A percentile compares a stretch with the other conserved stretches of the same genome.
These are phyloP conservation scores for Liposcelis brunnea DNA, from an alignment of 2,888 invertebrate species.

Conservation along the genomic window DNA sequence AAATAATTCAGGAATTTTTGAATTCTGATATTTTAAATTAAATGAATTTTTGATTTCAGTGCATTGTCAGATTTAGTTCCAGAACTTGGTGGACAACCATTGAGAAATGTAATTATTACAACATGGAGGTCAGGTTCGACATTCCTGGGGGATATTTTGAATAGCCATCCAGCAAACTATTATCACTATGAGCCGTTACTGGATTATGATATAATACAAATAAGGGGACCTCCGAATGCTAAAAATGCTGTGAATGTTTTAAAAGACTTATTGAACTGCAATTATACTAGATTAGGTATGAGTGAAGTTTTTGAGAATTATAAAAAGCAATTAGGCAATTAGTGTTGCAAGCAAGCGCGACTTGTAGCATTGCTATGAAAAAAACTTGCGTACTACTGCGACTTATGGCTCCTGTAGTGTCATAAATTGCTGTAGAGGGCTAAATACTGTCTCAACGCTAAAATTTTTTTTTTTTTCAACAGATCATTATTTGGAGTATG, in stretches of 20 bases:
- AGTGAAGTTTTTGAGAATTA: not conserved
- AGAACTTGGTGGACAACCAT: conserved; percentile 50
- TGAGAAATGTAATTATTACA: conserved; percentile 63
- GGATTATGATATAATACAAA: conserved; percentile 65
- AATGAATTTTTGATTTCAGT: conserved; percentile 18
- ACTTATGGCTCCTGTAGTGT: not conserved
- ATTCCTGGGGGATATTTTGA: conserved; percentile 70
- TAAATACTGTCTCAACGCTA: conserved; percentile 9
- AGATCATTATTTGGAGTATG: conserved; percentile 59
- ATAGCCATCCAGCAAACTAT: conserved; percentile 68
- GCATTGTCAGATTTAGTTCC: conserved; percentile 49
- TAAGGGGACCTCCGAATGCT: conserved; percentile 55
- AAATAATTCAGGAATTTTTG: conserved; percentile 17
- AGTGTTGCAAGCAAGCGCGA: too few species aligned
- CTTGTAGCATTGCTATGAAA: too few species aligned
- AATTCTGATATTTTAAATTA: not conserved
- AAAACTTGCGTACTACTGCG: too few species aligned
- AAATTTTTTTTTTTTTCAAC: conserved; percentile 11
- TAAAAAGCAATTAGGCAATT: not conserved
- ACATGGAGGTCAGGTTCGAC: conserved; percentile 86
- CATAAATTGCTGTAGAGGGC: not conserved
- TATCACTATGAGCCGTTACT: conserved; percentile 82
- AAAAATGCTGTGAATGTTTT: conserved; percentile 46
- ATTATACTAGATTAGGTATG: conserved; percentile 48
- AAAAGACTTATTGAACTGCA: conserved; percentile 55